Evolutionary conservation across 2,797 vertebrate genomes (phyloP).

Genomic region (Bryconaethiops microstoma): DNA sequence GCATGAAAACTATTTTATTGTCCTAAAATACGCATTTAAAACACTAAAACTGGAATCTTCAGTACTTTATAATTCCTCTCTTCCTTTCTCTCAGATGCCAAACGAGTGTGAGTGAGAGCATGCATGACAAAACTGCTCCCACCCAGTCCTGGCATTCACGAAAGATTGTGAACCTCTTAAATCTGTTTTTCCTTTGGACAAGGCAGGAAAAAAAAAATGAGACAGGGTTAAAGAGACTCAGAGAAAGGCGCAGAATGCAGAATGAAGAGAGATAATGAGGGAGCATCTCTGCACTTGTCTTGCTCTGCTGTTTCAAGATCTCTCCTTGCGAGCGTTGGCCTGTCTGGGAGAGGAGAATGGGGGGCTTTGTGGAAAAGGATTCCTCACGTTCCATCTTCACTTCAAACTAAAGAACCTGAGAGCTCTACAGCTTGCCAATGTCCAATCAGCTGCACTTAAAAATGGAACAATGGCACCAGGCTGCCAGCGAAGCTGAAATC

Average conservation of each 20-base stretch:
- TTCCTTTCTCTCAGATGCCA: not conserved
- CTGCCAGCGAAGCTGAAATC: slow-evolving; percentile 30
- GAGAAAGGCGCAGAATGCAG: slow-evolving; percentile 6
- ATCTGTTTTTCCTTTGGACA: slow-evolving; percentile 18
- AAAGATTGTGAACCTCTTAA: slow-evolving; percentile 26
- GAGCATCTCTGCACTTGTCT: slow-evolving; percentile 34
- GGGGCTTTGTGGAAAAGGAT: slow-evolving; percentile 43
- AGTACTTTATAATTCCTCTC: not conserved
- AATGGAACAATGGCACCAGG: slow-evolving; percentile 5
- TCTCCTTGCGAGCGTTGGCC: slow-evolving; percentile 12
- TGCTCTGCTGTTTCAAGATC: slow-evolving; percentile 29
- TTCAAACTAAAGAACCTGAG: slow-evolving; percentile 35
- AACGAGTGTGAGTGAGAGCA: not conserved
- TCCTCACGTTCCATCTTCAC: slow-evolving; percentile 38
- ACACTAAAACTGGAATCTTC: not conserved
- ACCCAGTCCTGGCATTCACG: slow-evolving; percentile 18
- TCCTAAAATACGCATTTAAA: not conserved
- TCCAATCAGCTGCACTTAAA: slow-evolving; percentile 33
- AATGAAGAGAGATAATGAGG: slow-evolving; percentile 32
- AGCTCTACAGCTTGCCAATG: slow-evolving; percentile 17
- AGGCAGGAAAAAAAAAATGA: not conserved
- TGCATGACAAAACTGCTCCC: slow-evolving; percentile 3
- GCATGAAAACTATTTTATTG: not conserved
- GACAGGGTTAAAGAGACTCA: not conserved
- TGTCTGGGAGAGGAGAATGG: slow-evolving; percentile 40